These are phyloP conservation scores for Anabacerthia variegaticeps DNA, from an alignment of 2,797 vertebrate species.

Conservation along the genomic window DNA sequence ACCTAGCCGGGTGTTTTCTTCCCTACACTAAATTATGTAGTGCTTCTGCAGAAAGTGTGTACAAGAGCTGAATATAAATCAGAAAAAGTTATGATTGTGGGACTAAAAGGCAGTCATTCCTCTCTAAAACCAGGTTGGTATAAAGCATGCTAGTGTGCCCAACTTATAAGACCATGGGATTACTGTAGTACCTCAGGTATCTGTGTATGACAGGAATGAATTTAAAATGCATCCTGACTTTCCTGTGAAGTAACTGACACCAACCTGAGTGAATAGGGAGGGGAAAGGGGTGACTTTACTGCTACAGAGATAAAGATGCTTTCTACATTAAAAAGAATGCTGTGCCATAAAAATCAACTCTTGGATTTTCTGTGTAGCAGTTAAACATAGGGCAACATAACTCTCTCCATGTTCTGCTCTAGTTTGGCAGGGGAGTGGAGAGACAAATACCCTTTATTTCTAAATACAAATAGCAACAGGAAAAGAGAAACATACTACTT, in stretches of 20 bases:
- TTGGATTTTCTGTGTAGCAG: neutral
- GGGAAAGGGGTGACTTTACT: neutral
- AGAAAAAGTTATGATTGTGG: constrained; percentile 7
- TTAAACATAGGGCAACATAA: neutral
- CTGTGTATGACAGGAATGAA: neutral
- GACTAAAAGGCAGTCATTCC: neutral
- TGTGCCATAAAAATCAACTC: neutral
- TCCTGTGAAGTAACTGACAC: neutral
- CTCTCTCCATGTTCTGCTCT: neutral
- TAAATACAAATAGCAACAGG: constrained; percentile 21
- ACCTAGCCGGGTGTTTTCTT: constrained; percentile 29
- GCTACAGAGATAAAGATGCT: neutral
- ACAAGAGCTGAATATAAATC: constrained; percentile 66
- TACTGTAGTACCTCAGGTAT: neutral
- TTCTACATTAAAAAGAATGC: neutral
- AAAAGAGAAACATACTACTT: neutral
- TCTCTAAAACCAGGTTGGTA: neutral
- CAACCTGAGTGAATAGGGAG: neutral
- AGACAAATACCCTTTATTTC: neutral
- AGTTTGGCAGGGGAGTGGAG: neutral
- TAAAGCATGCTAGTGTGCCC: neutral
- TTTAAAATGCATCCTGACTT: neutral
- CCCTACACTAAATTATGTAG: constrained; percentile 66
- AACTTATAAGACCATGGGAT: neutral
- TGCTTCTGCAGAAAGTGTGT: constrained; percentile 47